Evolutionary conservation across 2,888 invertebrate genomes (phyloP).

Genomic region (Drosophila parthenogenetica): DNA sequence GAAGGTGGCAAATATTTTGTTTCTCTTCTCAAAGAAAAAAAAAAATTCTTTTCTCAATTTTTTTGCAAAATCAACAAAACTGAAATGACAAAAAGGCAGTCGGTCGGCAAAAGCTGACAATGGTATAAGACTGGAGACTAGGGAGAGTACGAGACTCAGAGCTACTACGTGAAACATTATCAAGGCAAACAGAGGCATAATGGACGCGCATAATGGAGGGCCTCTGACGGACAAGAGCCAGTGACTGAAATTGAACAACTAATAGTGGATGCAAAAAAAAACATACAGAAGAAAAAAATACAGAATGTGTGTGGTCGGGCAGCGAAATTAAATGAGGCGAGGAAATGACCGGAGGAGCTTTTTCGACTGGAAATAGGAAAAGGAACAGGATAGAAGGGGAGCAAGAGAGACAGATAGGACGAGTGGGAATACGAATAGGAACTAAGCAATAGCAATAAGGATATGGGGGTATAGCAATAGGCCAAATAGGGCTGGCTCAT

Average conservation of each 20-base stretch:
- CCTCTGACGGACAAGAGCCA: slow-evolving; percentile 17
- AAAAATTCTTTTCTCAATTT: slow-evolving; percentile 15
- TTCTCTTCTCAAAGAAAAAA: slow-evolving; percentile 8
- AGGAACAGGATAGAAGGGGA: not conserved
- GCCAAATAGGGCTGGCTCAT: slow-evolving; percentile 69
- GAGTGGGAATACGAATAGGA: slow-evolving; percentile 7
- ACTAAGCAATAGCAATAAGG: not conserved
- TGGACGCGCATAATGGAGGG: slow-evolving; percentile 61
- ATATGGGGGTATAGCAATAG: not conserved
- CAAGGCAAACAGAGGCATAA: slow-evolving; percentile 78
- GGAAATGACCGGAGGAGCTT: slow-evolving; percentile 49
- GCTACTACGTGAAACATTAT: slow-evolving; percentile 62
- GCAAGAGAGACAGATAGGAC: too few relatives aligned
- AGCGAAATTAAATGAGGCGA: slow-evolving; percentile 62
- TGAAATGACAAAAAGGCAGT: slow-evolving; percentile 77
- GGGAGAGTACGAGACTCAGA: not conserved
- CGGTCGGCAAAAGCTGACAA: slow-evolving; percentile 57
- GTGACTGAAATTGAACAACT: slow-evolving; percentile 60
- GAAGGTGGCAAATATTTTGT: slow-evolving; percentile 54
- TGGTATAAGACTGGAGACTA: slow-evolving; percentile 22
- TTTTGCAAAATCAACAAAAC: slow-evolving; percentile 79
- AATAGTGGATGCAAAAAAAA: slow-evolving; percentile 49
- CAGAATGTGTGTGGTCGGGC: slow-evolving; percentile 61
- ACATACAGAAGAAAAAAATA: slow-evolving; percentile 22
- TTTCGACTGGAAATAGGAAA: slow-evolving; percentile 8